These are phyloP conservation scores for Pocillopora grandis DNA, from an alignment of 92 coral and sea anemone species.

Conservation along the genomic window DNA sequence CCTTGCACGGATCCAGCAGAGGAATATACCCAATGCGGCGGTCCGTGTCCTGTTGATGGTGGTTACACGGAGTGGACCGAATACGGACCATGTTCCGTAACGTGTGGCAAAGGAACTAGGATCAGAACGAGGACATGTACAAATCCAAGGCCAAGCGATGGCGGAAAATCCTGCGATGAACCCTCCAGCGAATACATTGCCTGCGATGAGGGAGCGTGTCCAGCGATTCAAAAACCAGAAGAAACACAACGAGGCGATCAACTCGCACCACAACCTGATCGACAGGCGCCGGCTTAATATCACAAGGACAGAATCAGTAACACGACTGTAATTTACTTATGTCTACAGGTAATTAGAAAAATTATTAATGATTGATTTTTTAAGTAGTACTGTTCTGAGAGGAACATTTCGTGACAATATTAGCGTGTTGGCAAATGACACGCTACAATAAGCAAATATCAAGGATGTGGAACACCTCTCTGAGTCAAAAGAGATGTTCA, in stretches of 20 bases:
- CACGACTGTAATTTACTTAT: too few species aligned
- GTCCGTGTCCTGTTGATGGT: conserved; percentile 18
- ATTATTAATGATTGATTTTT: too few species aligned
- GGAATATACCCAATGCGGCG: conserved; percentile 21
- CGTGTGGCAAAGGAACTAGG: conserved; percentile 38
- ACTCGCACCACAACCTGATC: conserved; percentile 5
- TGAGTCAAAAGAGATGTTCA: too few species aligned
- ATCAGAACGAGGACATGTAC: conserved; percentile 34
- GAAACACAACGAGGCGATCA: conserved; percentile 5
- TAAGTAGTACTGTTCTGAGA: too few species aligned
- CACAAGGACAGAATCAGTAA: too few species aligned
- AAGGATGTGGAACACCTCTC: too few species aligned
- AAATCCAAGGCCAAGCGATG: conserved; percentile 35
- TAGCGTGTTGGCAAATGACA: too few species aligned
- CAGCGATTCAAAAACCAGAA: neutral
- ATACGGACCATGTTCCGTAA: conserved; percentile 22
- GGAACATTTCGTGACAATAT: too few species aligned
- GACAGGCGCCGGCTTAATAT: neutral
- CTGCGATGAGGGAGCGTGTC: conserved; percentile 26
- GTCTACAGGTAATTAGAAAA: too few species aligned
- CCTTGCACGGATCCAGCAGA: conserved; percentile 20
- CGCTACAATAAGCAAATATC: too few species aligned
- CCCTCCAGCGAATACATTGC: conserved; percentile 12
- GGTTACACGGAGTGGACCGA: conserved; percentile 30
- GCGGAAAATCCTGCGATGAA: conserved; percentile 30